phyloP scores from a whole-genome alignment of 2,797 vertebrate genomes.

The Sebastolobus alascanus region DNA sequence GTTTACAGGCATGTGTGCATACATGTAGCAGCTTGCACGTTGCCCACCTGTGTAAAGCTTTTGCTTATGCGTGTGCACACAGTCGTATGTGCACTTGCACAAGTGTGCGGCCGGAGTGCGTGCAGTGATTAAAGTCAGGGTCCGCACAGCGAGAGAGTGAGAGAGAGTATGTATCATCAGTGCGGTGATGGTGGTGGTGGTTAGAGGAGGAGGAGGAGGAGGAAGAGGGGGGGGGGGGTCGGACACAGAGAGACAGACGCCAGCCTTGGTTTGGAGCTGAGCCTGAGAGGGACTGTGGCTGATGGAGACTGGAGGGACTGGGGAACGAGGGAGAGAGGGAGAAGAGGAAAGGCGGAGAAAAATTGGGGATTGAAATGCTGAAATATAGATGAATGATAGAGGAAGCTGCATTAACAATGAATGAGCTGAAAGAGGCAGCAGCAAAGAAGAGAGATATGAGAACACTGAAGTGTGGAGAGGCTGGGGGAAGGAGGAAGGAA shows the following conservation, averaged over 20 bases:
- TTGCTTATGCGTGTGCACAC: constrained; percentile 20
- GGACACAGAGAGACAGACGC: constrained; percentile 80
- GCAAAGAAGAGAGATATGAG: constrained; percentile 25
- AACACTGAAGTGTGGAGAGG: constrained; percentile 40
- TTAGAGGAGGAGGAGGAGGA: constrained; percentile 53
- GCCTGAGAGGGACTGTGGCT: constrained; percentile 79
- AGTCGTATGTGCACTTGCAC: constrained; percentile 48
- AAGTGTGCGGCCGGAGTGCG: constrained; percentile 54
- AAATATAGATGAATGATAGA: constrained; percentile 50
- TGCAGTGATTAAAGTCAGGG: constrained; percentile 68
- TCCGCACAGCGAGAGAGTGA: constrained; percentile 49
- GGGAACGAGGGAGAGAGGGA: constrained; percentile 49
- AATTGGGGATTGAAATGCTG: constrained; percentile 37
- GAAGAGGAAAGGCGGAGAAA: constrained; percentile 46
- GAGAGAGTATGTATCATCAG: constrained; percentile 70
- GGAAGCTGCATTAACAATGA: constrained; percentile 30
- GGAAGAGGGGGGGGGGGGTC: constrained; percentile 58
- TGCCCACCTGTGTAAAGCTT: constrained; percentile 69
- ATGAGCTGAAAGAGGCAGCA: constrained; percentile 38
- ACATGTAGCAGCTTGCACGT: constrained; percentile 46
- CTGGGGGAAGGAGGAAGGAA: constrained; percentile 36
- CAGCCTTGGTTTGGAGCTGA: constrained; percentile 82
- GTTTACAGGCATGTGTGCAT: constrained; percentile 56
- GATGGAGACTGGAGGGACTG: constrained; percentile 66
- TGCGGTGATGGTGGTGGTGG: constrained; percentile 68